Percentiles rank a stretch among this genome's conserved stretches.
phyloP scores from a whole-genome alignment of 1,140 invertebrate genomes.

The Pentalonia nigronervosa region DNA sequence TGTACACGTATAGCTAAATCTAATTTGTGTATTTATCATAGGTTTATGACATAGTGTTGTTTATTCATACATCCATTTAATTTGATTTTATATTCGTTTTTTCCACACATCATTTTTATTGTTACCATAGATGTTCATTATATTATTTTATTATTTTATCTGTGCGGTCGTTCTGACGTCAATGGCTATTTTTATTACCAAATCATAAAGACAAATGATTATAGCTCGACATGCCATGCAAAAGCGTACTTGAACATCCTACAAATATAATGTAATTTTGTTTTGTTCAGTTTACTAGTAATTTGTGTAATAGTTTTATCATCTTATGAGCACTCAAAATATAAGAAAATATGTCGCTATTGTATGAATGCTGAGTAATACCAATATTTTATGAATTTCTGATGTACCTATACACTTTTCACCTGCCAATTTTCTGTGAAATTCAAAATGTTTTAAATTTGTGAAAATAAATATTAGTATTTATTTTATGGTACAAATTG shows the following conservation, averaged over 20 bases:
- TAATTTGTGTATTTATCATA: not conserved
- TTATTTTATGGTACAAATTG: not conserved
- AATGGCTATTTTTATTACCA: slow-evolving; percentile 1
- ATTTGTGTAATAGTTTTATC: not conserved
- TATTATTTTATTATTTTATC: slow-evolving; percentile 20
- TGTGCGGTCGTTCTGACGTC: not conserved
- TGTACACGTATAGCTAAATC: not conserved
- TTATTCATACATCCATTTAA: not conserved
- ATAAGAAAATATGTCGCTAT: not conserved
- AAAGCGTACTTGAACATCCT: not conserved
- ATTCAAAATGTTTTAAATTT: not conserved
- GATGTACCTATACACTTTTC: not conserved
- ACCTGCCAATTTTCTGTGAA: not conserved
- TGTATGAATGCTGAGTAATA: not conserved
- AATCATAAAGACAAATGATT: slow-evolving; percentile 1
- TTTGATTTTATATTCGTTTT: slow-evolving; percentile 11
- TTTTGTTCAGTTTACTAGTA: not conserved
- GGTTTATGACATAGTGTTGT: not conserved
- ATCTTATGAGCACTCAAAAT: not conserved
- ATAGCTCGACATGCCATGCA: not conserved
- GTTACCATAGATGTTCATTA: not conserved
- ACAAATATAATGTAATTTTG: not conserved
- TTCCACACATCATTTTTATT: slow-evolving; percentile 11
- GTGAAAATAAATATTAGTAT: not conserved
- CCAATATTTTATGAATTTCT: not conserved